These are phyloP conservation scores for Diogma glabrata DNA, from an alignment of 2,888 invertebrate species.

Conservation along the genomic window DNA sequence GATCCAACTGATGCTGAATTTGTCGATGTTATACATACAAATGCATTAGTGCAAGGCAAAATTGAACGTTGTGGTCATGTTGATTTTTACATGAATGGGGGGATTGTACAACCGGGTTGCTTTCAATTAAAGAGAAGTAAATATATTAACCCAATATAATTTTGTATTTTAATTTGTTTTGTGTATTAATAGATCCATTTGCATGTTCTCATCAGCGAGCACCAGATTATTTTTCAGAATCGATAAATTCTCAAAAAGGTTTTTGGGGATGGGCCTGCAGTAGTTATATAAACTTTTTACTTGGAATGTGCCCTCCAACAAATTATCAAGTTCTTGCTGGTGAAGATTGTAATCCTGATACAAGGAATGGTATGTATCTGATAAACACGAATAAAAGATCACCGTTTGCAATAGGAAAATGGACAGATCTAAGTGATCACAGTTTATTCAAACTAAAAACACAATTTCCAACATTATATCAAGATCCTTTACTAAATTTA, in stretches of 20 bases:
- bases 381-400: constrained; percentile 42
- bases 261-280: constrained; percentile 57
- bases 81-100: constrained; percentile 63
- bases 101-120: constrained; percentile 56
- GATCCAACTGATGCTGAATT: constrained; percentile 52
- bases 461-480: constrained; percentile 12
- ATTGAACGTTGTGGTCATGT: constrained; percentile 53
- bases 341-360: constrained; percentile 34
- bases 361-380: constrained; percentile 40
- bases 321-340: constrained; percentile 39
- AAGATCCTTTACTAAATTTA: constrained; percentile 26
- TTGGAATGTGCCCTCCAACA: constrained; percentile 46
- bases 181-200: constrained; percentile 39
- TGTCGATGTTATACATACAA: constrained; percentile 62
- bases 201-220: constrained; percentile 54
- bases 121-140: constrained; percentile 37
- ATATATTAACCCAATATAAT: constrained; percentile 11
- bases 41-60: constrained; percentile 55
- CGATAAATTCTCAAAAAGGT: constrained; percentile 46
- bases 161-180: constrained; percentile 14
- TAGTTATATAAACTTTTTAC: constrained; percentile 43
- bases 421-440: constrained; percentile 31
- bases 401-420: constrained; percentile 49
- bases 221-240: constrained; percentile 51
- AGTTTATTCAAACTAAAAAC: background rate